phyloP scores from a whole-genome alignment of 2,797 vertebrate genomes.

The Chromis chromis region DNA sequence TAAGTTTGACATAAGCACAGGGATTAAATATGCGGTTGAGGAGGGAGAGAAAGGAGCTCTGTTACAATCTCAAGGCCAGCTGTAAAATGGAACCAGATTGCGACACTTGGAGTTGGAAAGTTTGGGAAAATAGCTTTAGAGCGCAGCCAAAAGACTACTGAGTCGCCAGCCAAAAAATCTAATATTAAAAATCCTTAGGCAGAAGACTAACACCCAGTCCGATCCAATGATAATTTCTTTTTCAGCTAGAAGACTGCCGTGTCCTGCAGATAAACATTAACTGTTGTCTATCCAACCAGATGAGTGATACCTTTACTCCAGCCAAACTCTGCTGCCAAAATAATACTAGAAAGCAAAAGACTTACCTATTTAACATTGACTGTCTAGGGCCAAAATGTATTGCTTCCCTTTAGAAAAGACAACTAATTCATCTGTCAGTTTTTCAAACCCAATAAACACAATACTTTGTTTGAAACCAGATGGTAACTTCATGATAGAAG shows the following conservation, averaged over 20 bases:
- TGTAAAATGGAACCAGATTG: slow-evolving; percentile 92
- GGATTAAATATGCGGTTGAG: slow-evolving; percentile 99
- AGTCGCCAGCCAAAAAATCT: slow-evolving; percentile 73
- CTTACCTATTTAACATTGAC: slow-evolving; percentile 49
- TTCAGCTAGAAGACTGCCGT: slow-evolving; percentile 63
- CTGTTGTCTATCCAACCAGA: slow-evolving; percentile 62
- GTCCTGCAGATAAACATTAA: slow-evolving; percentile 67
- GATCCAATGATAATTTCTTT: slow-evolving; percentile 75
- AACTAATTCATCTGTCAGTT: slow-evolving; percentile 45
- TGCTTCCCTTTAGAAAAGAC: slow-evolving; percentile 34
- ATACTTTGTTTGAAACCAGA: slow-evolving; percentile 49
- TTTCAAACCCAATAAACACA: slow-evolving; percentile 41
- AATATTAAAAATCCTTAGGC: slow-evolving; percentile 79
- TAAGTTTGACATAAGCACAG: slow-evolving; percentile 99
- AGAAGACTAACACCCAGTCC: slow-evolving; percentile 77
- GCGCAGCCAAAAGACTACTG: slow-evolving; percentile 70
- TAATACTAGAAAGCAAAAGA: slow-evolving; percentile 52
- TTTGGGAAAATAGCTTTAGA: slow-evolving; percentile 82
- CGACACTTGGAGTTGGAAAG: slow-evolving; percentile 87
- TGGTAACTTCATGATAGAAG: slow-evolving; percentile 10
- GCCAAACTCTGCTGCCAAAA: slow-evolving; percentile 56
- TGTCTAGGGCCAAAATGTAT: slow-evolving; percentile 32
- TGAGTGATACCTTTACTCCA: slow-evolving; percentile 36
- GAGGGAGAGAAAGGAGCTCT: slow-evolving; percentile 91
- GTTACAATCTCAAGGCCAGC: slow-evolving; percentile 91